Evolutionary conservation across 2,113 vertebrate genomes (phyloP).

Genomic region (Laticauda laticaudata): DNA sequence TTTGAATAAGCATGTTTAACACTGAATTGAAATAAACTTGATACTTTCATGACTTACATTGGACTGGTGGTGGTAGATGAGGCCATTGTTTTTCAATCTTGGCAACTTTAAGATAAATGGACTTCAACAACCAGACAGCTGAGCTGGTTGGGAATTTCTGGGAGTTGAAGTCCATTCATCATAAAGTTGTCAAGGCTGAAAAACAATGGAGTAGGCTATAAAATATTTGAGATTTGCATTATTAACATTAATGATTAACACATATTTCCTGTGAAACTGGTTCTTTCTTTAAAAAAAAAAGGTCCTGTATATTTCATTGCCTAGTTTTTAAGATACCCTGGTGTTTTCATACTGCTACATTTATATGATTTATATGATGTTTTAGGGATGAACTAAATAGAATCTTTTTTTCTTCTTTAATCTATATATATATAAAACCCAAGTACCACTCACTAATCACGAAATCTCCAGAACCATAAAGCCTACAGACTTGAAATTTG

Average conservation of each 20-base stretch:
- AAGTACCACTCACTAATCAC: too few species aligned
- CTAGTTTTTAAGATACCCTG: too few species aligned
- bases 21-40: neutral
- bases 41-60: neutral
- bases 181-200: too few species aligned
- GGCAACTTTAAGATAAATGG: too few species aligned
- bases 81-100: too few species aligned
- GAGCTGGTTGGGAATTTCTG: too few species aligned
- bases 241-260: neutral
- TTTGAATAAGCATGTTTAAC: neutral
- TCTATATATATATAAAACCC: too few species aligned
- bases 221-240: neutral
- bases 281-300: neutral
- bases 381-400: neutral
- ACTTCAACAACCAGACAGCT: too few species aligned
- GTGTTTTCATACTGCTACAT: neutral
- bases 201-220: neutral
- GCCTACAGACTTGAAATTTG: too few species aligned
- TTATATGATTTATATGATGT: neutral
- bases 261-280: neutral
- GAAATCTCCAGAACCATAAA: too few species aligned
- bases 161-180: too few species aligned
- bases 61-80: neutral
- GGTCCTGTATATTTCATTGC: neutral
- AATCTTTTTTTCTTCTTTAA: neutral